Percentiles rank a stretch among this genome's conserved stretches.
These are phyloP conservation scores for Crotophaga sulcirostris DNA, from an alignment of 2,113 vertebrate genomes.

Conservation along the genomic window DNA sequence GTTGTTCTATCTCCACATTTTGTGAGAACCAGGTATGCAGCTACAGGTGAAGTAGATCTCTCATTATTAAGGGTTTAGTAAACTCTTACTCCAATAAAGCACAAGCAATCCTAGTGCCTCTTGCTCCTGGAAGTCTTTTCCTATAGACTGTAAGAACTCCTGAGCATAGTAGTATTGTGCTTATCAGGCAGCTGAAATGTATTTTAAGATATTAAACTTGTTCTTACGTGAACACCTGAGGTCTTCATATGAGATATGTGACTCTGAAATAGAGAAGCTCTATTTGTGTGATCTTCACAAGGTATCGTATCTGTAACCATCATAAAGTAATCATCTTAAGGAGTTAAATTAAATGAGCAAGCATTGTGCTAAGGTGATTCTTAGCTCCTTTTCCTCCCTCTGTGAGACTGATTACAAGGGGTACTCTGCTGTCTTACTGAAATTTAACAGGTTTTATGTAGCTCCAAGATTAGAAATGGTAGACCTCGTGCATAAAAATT, in stretches of 20 bases:
- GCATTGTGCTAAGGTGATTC: not conserved
- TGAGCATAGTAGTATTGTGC: not conserved
- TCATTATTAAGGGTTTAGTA: not conserved
- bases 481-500: not conserved
- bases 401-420: not conserved
- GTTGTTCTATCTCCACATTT: not conserved
- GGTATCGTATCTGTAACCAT: not conserved
- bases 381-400: not conserved
- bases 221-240: not conserved
- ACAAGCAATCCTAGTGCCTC: not conserved
- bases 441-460: not conserved
- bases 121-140: not conserved
- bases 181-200: not conserved
- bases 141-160: not conserved
- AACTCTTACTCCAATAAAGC: not conserved
- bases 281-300: not conserved
- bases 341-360: not conserved
- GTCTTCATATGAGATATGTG: not conserved
- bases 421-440: not conserved
- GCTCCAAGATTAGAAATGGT: not conserved
- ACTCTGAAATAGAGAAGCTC: not conserved
- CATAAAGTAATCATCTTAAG: not conserved
- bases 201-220: not conserved
- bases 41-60: not conserved
- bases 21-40: not conserved